Percentiles rank a stretch among this genome's conserved stretches.
Conservation (phyloP, 2,113 vertebrate species). For the Phalacrocorax brasilianus region DNA sequence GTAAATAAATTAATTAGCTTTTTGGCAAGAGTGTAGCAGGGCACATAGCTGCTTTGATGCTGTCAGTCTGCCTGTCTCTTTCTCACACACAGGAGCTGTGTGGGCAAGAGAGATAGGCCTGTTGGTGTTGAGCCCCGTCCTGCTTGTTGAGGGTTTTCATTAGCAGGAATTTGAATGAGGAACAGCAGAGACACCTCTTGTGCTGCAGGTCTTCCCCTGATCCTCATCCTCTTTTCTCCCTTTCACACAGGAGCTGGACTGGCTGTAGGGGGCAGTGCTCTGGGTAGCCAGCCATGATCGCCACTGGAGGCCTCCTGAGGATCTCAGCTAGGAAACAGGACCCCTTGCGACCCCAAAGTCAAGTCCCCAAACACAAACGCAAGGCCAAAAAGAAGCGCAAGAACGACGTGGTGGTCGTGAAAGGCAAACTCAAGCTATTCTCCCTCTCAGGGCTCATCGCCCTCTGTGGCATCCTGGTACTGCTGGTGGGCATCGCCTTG, state of each 20-base stretch:
- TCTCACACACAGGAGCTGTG: not conserved
- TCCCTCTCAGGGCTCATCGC: conserved; percentile 90
- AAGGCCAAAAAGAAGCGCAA: conserved; percentile 89
- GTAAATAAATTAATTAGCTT: not conserved
- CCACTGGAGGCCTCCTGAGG: conserved; percentile 93
- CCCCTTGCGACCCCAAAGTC: conserved; percentile 82
- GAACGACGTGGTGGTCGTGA: conserved; percentile 94
- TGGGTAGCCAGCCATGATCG: conserved; percentile 86
- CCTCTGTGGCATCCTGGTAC: conserved; percentile 85
- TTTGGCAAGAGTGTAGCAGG: not conserved
- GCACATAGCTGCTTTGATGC: not conserved
- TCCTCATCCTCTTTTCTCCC: conserved; percentile 48
- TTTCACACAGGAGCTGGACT: conserved; percentile 69
- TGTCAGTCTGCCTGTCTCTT: not conserved
- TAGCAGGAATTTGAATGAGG: not conserved
- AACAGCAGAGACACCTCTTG: not conserved
- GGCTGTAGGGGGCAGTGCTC: not conserved
- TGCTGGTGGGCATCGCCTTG: conserved; percentile 88
- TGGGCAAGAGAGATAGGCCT: not conserved
- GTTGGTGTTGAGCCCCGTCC: not conserved
- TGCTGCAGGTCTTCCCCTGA: not conserved
- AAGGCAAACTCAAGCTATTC: conserved; percentile 90
- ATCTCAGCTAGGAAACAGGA: conserved; percentile 93
- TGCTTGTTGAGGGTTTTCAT: not conserved
- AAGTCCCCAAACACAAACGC: conserved; percentile 82